Evolutionary conservation across 2,113 vertebrate species (phyloP).

Genomic region (Triplophysa dalaica): DNA sequence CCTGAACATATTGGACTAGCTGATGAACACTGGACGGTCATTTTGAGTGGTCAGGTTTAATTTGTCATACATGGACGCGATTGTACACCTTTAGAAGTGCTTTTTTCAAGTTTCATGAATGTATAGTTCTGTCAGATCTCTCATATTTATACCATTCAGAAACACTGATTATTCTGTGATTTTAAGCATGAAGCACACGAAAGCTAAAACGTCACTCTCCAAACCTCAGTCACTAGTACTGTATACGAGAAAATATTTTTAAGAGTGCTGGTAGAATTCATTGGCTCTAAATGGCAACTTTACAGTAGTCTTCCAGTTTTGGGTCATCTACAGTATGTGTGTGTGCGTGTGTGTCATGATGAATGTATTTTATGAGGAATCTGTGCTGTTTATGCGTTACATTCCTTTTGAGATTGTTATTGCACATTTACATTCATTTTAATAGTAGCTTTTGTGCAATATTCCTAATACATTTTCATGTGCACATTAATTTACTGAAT

Average conservation of each 20-base stretch:
- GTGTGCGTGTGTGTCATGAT: neutral
- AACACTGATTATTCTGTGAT: neutral
- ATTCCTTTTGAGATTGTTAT: neutral
- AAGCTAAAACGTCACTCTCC: neutral
- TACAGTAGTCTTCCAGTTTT: conserved; percentile 18
- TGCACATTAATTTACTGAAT: conserved; percentile 47
- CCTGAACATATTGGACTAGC: neutral
- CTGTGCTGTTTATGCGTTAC: neutral
- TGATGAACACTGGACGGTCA: neutral
- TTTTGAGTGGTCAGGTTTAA: conserved; percentile 11
- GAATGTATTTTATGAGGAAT: neutral
- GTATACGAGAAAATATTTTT: neutral
- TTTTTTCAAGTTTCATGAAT: conserved; percentile 73
- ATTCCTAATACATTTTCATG: conserved; percentile 51
- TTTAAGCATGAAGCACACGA: conserved; percentile 32
- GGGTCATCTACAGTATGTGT: neutral
- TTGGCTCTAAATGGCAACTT: conserved; percentile 36
- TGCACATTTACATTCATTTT: neutral
- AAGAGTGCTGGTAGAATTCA: neutral
- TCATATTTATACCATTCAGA: conserved; percentile 49
- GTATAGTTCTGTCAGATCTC: conserved; percentile 57
- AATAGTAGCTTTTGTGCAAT: conserved; percentile 41
- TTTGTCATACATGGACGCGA: conserved; percentile 48
- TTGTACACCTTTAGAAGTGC: conserved; percentile 69
- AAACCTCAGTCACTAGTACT: neutral